Evolutionary conservation across 2,888 invertebrate genomes (phyloP), one percentile per base, ranked within the genome.

Genomic region (Monoplex corrugatus): DNA sequence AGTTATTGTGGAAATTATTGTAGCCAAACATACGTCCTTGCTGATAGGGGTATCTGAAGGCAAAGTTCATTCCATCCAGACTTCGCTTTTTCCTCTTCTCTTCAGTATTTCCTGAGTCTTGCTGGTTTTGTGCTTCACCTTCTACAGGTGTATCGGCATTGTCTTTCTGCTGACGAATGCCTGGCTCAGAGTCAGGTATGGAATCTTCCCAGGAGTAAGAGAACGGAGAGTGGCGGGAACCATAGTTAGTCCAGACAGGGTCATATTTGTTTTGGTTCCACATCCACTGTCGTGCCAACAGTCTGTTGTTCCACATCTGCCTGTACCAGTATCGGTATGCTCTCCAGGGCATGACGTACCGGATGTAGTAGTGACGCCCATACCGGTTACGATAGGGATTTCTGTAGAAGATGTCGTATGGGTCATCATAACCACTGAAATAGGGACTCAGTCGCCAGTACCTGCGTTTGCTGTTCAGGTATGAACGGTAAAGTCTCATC

Each of bases 291-390:
- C 57, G 57, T 2, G 23, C 16, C 57, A 19, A 6, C 50, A 50
- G 28, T 85, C 85, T 57, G 85, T 32, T 72, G 72, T 85, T 83
- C 44, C 82, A 83, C 82, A 45, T 45, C 19, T 83, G 44, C 82
- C 32, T 28, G 5, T 45, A 10, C 82, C 82, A 83, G 44, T 83
- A 10, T n/a, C 28, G 82, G 35, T 45, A 83, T 45, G 40, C 45
- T 83, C 82, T 83, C 82, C n/a, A 45, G 16, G 82, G 82, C 45
- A 83, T 23, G 38, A 44, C 2, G 45, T 45, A 45, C 19, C 82
- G 32, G 45, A 83, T 16, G 32, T 45, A 44, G 38, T 83, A 83
- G 40, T 83, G 32, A 28, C 80, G 80, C 6, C 82, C n/a, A 28
- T 45, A 45, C 28, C 44, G 28, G 82, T 44, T 45, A 10, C 40